Conservation (phyloP, 2,113 vertebrate species). For the Chaetops frenatus region DNA sequence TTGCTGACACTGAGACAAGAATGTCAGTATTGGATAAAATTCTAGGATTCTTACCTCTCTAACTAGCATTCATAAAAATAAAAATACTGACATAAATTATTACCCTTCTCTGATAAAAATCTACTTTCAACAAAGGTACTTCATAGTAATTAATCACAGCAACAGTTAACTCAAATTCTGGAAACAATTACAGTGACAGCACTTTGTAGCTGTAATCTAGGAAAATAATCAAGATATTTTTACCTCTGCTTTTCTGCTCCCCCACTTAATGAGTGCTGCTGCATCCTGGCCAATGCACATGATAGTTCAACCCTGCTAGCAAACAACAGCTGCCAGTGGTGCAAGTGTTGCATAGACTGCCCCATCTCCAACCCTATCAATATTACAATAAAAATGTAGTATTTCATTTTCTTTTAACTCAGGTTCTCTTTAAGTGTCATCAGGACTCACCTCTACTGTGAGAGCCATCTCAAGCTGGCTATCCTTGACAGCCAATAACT, state of each 20-base stretch:
- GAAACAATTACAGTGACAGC: not conserved
- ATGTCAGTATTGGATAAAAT: not conserved
- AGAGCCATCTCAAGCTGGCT: no score
- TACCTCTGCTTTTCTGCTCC: not conserved
- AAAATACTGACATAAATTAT: not conserved
- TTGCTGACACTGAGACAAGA: not conserved
- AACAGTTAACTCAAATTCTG: not conserved
- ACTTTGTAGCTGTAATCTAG: not conserved
- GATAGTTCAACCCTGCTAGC: not conserved
- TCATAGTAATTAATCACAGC: not conserved
- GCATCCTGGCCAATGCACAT: fast-evolving
- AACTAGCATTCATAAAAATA: not conserved
- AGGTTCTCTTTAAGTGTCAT: no score
- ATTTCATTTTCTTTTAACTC: no score
- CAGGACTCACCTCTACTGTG: no score
- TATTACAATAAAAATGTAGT: no score
- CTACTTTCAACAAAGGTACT: not conserved
- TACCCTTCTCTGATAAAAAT: not conserved
- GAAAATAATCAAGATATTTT: not conserved
- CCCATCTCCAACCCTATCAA: no score
- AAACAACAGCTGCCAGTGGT: not conserved
- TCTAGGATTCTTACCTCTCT: not conserved
- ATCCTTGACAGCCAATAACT: no score
- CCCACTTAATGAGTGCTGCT: not conserved
- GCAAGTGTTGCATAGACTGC: no score